These are phyloP conservation scores for Enoplosus armatus DNA, from an alignment of 2,797 vertebrate genomes.

Conservation along the genomic window DNA sequence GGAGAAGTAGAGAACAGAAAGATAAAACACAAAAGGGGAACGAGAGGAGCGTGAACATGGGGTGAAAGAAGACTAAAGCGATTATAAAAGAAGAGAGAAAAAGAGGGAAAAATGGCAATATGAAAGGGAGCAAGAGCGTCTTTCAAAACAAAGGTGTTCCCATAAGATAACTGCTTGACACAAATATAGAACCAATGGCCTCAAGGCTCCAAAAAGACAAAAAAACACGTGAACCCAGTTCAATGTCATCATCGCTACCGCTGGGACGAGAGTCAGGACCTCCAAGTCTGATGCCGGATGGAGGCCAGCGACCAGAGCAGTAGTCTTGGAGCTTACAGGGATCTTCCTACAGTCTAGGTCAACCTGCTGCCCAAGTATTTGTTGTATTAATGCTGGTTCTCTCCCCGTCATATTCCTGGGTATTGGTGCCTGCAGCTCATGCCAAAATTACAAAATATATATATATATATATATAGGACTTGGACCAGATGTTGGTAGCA, in stretches of 20 bases:
- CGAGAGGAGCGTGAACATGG: neutral
- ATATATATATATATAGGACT: no score
- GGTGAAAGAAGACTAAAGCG: neutral
- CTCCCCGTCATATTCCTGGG: neutral
- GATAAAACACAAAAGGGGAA: neutral
- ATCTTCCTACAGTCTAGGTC: neutral
- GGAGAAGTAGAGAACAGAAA: neutral
- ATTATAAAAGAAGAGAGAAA: neutral
- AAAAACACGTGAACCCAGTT: neutral
- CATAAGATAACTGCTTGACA: neutral
- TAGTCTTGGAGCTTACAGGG: neutral
- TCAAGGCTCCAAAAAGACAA: neutral
- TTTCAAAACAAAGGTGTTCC: neutral
- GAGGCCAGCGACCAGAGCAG: neutral
- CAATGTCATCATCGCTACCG: neutral
- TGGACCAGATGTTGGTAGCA: neutral
- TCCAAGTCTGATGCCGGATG: no score
- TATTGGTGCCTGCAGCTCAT: neutral
- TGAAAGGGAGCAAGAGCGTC: neutral
- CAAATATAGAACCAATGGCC: neutral
- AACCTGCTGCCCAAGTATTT: neutral
- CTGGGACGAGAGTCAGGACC: neutral
- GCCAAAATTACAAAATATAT: neutral
- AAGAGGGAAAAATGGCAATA: neutral
- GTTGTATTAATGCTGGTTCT: neutral